Conservation (phyloP, 2,888 invertebrate genomes). For the Hirtodrosophila alboralis region DNA sequence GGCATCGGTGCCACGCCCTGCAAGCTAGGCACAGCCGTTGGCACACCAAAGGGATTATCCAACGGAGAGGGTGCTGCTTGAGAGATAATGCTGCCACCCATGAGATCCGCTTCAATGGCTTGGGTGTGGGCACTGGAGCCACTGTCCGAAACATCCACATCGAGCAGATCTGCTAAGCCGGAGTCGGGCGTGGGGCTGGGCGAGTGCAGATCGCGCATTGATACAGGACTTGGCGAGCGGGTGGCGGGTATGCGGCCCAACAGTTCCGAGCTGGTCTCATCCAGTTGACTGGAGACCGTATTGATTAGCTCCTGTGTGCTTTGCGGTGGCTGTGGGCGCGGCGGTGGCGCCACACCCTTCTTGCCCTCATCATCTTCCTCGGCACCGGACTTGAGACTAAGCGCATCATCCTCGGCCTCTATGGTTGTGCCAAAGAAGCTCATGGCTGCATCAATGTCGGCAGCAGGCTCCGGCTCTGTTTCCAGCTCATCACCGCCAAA, state of each 20-base stretch:
- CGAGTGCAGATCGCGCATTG: constrained; percentile 91
- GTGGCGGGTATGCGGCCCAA: constrained; percentile 93
- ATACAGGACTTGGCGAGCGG: constrained; percentile 93
- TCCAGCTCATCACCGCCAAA: constrained; percentile 85
- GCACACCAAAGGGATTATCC: constrained; percentile 84
- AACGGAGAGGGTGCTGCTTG: constrained; percentile 32
- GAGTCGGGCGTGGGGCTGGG: constrained; percentile 93
- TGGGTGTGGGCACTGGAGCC: constrained; percentile 77
- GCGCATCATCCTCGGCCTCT: constrained; percentile 82
- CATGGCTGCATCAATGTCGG: constrained; percentile 83
- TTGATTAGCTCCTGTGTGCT: constrained; percentile 92
- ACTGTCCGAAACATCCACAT: constrained; percentile 87
- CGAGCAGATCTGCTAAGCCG: constrained; percentile 87
- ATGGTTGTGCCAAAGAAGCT: constrained; percentile 85
- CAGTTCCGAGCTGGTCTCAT: constrained; percentile 93
- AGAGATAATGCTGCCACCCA: constrained; percentile 55
- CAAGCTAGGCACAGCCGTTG: constrained; percentile 83
- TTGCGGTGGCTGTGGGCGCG: constrained; percentile 87
- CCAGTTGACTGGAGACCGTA: constrained; percentile 94
- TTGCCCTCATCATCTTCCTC: constrained; percentile 77
- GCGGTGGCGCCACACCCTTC: constrained; percentile 83
- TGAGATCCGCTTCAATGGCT: constrained; percentile 77
- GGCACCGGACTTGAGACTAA: constrained; percentile 79
- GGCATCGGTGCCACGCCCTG: constrained; percentile 85
- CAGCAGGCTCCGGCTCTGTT: constrained; percentile 63